Evolutionary conservation across 2,888 invertebrate species (phyloP).

Genomic region (Exephanes ischioxanthus): DNA sequence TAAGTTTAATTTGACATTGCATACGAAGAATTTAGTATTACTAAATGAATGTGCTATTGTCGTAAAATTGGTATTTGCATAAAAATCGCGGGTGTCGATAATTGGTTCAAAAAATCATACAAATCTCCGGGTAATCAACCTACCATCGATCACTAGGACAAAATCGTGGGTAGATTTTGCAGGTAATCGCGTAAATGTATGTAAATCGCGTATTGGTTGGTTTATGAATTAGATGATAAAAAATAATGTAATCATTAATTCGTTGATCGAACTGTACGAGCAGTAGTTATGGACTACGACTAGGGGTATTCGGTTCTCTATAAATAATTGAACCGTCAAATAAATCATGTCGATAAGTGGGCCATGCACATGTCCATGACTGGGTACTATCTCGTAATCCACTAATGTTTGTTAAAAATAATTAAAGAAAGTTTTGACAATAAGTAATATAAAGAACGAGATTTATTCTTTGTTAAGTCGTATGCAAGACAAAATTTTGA

Average conservation of each 20-base stretch:
- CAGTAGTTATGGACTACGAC: neutral
- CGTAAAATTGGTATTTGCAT: neutral
- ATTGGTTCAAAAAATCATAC: neutral
- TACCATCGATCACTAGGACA: too few relatives aligned
- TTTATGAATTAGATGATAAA: too few relatives aligned
- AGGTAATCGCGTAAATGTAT: too few relatives aligned
- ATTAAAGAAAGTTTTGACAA: too few relatives aligned
- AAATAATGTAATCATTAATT: neutral
- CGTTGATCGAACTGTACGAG: neutral
- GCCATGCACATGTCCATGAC: neutral
- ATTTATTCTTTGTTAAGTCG: too few relatives aligned
- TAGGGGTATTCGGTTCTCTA: neutral
- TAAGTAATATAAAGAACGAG: too few relatives aligned
- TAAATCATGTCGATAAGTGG: constrained; percentile 14
- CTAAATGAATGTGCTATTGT: constrained; percentile 18
- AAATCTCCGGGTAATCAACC: neutral
- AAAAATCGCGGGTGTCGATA: constrained; percentile 7
- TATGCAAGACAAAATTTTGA: too few relatives aligned
- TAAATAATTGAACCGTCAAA: neutral
- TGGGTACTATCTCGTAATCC: too few relatives aligned
- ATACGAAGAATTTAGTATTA: neutral
- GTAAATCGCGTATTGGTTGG: too few relatives aligned
- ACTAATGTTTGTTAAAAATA: too few relatives aligned
- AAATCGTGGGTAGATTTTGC: too few relatives aligned
- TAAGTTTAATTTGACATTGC: constrained; percentile 8